Evolutionary conservation across 2,797 vertebrate genomes (phyloP).

Genomic region (Hypotaenidia okinawae): DNA sequence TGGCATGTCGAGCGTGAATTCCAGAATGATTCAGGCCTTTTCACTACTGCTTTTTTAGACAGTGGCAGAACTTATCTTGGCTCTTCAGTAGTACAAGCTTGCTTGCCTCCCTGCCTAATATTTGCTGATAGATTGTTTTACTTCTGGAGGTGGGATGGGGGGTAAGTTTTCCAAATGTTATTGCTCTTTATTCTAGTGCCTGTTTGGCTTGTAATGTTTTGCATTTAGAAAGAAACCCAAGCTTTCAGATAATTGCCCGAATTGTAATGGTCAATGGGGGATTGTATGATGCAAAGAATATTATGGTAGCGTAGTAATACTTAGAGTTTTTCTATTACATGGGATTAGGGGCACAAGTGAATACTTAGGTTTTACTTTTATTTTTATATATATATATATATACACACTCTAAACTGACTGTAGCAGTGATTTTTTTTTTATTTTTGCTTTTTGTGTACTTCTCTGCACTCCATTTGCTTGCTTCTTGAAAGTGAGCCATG

Average conservation of each 20-base stretch:
- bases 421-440: neutral
- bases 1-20: neutral
- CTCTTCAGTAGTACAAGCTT: neutral
- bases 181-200: neutral
- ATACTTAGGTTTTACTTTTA: neutral
- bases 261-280: neutral
- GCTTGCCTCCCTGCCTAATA: no score
- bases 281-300: neutral
- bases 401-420: neutral
- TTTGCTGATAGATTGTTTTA: neutral
- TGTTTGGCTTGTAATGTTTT: neutral
- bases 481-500: neutral
- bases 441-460: neutral
- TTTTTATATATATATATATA: neutral
- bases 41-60: neutral
- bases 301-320: neutral
- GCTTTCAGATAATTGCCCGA: neutral
- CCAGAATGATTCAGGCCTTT: neutral
- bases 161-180: neutral
- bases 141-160: neutral
- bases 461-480: neutral
- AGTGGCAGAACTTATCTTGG: neutral
- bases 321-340: neutral
- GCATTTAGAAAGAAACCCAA: neutral
- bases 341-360: neutral